phyloP scores from a whole-genome alignment of 2,888 invertebrate genomes.

The Polydesmus complanatus region DNA sequence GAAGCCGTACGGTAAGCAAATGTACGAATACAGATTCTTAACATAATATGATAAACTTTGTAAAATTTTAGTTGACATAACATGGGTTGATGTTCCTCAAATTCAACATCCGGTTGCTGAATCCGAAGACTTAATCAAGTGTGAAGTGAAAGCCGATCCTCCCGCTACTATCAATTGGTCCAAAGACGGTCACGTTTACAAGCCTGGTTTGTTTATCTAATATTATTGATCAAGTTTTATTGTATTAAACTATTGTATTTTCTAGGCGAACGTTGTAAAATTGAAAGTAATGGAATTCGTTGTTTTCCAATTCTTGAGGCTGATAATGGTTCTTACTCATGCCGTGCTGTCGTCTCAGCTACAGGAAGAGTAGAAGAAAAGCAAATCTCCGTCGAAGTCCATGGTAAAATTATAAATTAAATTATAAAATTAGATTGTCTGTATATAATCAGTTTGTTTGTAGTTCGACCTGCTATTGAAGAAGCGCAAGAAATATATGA shows the following conservation, averaged over 20 bases:
- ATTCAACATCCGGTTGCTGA: conserved; percentile 63
- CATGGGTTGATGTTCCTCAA: conserved; percentile 69
- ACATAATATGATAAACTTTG: background rate
- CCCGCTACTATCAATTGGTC: conserved; percentile 75
- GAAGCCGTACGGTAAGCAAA: background rate
- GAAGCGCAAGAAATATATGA: background rate
- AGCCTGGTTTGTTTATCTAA: conserved; percentile 22
- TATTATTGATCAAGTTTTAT: background rate
- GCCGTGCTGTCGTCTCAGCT: conserved; percentile 66
- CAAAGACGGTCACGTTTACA: conserved; percentile 38
- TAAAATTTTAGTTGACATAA: conserved; percentile 54
- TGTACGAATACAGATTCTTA: background rate
- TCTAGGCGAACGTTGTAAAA: conserved; percentile 14
- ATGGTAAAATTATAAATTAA: conserved; percentile 14
- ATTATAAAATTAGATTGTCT: no score
- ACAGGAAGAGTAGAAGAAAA: conserved; percentile 65
- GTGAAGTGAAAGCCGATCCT: conserved; percentile 71
- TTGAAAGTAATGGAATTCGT: conserved; percentile 46
- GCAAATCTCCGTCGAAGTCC: conserved; percentile 63
- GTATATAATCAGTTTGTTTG: no score
- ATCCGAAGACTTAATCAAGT: conserved; percentile 59
- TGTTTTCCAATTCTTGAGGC: conserved; percentile 62
- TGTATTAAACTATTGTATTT: background rate
- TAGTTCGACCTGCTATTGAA: background rate
- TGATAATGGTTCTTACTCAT: conserved; percentile 75